Conservation (phyloP, 64 coral and sea anemone genomes). For the Hydrozoanthus tunicans region DNA sequence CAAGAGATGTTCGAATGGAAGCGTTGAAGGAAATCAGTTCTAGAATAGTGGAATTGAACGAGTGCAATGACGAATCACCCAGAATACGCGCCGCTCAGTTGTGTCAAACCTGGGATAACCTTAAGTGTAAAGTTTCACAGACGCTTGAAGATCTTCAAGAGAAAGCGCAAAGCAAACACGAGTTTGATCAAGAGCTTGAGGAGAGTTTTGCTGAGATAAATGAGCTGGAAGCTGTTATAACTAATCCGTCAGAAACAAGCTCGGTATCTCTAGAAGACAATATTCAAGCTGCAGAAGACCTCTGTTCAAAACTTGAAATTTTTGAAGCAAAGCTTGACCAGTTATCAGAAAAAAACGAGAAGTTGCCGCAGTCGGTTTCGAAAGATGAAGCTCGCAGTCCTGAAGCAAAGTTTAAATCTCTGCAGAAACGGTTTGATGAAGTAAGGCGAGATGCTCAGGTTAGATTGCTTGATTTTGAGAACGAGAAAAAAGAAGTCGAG, state of each 20-base stretch:
- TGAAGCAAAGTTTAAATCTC: slow-evolving; percentile 28
- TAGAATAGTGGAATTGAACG: slow-evolving; percentile 23
- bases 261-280: slow-evolving; percentile 27
- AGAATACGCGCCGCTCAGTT: slow-evolving; percentile 53
- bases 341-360: slow-evolving; percentile 44
- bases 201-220: slow-evolving; percentile 25
- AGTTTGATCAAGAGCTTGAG: slow-evolving; percentile 68
- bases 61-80: neutral
- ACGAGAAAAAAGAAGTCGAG: slow-evolving; percentile 4
- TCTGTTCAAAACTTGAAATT: slow-evolving; percentile 62
- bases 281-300: slow-evolving; percentile 48
- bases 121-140: slow-evolving; percentile 39
- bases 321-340: slow-evolving; percentile 66
- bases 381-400: slow-evolving; percentile 37
- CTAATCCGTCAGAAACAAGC: neutral
- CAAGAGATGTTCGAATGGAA: slow-evolving; percentile 64
- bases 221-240: slow-evolving; percentile 35
- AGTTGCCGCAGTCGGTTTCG: slow-evolving; percentile 40
- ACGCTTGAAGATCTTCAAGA: slow-evolving; percentile 37
- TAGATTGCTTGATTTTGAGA: slow-evolving; percentile 14
- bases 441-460: slow-evolving; percentile 32
- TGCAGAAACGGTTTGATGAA: slow-evolving; percentile 57
- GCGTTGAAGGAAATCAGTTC: slow-evolving; percentile 40
- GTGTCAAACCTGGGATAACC: slow-evolving; percentile 64
- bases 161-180: slow-evolving; percentile 53